Conservation (phyloP, 2,113 vertebrate genomes). For the Neopipo cinnamomea region DNA sequence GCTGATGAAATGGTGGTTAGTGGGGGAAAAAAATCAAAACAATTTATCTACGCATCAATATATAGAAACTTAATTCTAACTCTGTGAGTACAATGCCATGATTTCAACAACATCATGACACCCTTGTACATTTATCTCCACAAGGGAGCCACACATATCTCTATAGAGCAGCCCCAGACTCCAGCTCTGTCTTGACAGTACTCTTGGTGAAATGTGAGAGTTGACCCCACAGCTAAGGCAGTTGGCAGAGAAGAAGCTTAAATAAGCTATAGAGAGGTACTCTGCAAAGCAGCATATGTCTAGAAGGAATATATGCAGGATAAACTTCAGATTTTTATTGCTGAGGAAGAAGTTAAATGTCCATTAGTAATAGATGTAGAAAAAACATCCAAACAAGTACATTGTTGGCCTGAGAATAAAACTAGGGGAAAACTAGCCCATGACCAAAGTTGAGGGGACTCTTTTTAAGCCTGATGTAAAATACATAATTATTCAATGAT, state of each 20-base stretch:
- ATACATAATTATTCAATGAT: not conserved
- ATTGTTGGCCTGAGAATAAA: not conserved
- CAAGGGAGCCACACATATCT: not conserved
- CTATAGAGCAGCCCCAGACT: not conserved
- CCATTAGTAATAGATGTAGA: not conserved
- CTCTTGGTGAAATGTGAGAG: not conserved
- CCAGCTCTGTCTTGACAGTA: not conserved
- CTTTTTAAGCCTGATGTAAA: not conserved
- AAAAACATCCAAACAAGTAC: not conserved
- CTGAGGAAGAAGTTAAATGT: not conserved
- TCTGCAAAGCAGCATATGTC: not conserved
- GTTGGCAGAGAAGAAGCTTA: not conserved
- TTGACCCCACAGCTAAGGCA: not conserved
- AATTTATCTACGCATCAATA: not conserved
- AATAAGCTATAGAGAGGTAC: not conserved
- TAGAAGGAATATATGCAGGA: not conserved
- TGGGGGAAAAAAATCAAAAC: not conserved
- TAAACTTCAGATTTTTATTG: not conserved
- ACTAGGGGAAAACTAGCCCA: not conserved
- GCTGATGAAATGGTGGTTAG: not conserved
- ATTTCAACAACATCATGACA: not conserved
- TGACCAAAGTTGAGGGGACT: accelerated
- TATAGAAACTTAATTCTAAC: not conserved
- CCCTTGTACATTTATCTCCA: not conserved
- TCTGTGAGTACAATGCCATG: not conserved